Base-by-base conservation (phyloP, 1,140 invertebrate genomes). In the Neuroterus valhalla region DNA sequence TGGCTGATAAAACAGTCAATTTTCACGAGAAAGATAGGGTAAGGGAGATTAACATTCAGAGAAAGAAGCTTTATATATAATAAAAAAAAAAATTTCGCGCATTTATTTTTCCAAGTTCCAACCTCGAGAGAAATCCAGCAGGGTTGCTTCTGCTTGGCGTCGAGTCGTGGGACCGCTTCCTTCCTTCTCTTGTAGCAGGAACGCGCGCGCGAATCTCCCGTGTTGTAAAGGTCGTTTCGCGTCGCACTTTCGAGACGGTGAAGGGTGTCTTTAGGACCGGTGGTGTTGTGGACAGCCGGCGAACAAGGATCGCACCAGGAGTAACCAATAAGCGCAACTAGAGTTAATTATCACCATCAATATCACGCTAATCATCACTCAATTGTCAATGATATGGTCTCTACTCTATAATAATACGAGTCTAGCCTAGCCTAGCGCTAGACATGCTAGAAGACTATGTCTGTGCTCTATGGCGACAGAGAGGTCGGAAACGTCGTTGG, bases 151-250 rank as follows among this genome's bases (percentile, higher is more conserved):
- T 8, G 31, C 26, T 2, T 26, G 26, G 55, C 55, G 55, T 62
- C 55, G 55, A 55, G 12, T 55, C 45, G 15, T 21, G 50, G 8
- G 50, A 21, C 21, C 3, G 23, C 50, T 55, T 55, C 50, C 50
- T 55, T 62, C 55, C 55, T 62, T 62, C 50, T 55, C 31, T 14
- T 62, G n/a, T 31, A 62, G 23, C 23, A 38, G 68, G 46, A 50
- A 50, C 68, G 68, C 45, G 26, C 46, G 42, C 68, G 68, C 23
- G 31, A 21, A 42, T 55, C 48, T 50, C 21, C 23, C 50, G 17
- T 14, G 69, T 10, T 46, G 45, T 31, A 50, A 70, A 46, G 68
- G 45, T 71, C 31, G 38, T 62, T 62, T 62, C 55, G 55, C 55
- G 55, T 62, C 55, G 55, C 55, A 62, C 55, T 62, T 31, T 31